Percentiles rank a stretch among this genome's conserved stretches.
Evolutionary conservation across 2,113 vertebrate genomes (phyloP).

Genomic region (Petrocephalus zakoni): DNA sequence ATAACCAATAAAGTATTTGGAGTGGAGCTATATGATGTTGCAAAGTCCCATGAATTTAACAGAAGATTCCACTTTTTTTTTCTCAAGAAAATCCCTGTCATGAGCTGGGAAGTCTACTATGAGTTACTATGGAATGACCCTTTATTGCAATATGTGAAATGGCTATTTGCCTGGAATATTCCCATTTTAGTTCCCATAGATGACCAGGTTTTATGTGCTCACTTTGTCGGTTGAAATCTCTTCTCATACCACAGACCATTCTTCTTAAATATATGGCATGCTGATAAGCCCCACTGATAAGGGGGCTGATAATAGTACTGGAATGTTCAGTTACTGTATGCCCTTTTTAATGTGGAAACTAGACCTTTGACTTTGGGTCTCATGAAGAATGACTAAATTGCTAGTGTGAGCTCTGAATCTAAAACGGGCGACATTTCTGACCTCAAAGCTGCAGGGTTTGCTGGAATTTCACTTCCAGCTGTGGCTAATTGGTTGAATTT

Average conservation of each 20-base stretch:
- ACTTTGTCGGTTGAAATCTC: not conserved
- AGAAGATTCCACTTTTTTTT: not conserved
- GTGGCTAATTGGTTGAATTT: not conserved
- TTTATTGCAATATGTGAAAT: not conserved
- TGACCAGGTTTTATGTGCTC: not conserved
- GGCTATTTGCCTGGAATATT: not conserved
- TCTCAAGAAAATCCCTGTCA: not conserved
- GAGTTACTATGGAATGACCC: not conserved
- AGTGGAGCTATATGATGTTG: not conserved
- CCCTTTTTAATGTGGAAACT: not conserved
- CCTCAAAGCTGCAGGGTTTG: not conserved
- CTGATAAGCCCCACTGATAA: too few species aligned
- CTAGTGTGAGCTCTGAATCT: not conserved
- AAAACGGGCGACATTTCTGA: not conserved
- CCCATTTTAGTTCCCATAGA: not conserved
- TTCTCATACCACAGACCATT: not conserved
- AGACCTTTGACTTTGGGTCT: not conserved
- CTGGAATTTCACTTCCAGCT: not conserved
- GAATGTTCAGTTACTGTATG: not conserved
- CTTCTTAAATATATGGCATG: too few species aligned
- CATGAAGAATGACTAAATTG: not conserved
- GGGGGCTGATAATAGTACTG: not conserved
- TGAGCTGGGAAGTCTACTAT: not conserved
- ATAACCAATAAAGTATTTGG: not conserved
- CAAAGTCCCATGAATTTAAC: not conserved